A percentile compares a stretch with the other conserved stretches of the same genome.
Conservation (phyloP, 1,140 invertebrate genomes). For the Eumaeus atala region DNA sequence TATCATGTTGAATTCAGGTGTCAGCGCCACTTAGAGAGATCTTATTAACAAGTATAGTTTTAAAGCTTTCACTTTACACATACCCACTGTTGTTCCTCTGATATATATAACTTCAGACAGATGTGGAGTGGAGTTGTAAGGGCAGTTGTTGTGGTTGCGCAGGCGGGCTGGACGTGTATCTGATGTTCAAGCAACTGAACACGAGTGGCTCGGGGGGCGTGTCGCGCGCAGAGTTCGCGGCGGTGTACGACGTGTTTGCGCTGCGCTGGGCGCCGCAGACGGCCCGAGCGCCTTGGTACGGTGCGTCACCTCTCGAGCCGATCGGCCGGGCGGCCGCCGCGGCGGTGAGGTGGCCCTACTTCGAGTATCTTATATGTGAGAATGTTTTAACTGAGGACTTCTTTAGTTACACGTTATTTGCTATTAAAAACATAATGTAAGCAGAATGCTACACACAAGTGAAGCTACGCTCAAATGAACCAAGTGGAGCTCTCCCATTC, state of each 20-base stretch:
- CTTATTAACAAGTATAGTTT: too few species aligned
- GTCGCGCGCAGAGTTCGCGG: constrained; percentile 84
- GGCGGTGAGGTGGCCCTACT: constrained; percentile 82
- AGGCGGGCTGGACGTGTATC: constrained; percentile 85
- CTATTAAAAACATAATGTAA: too few species aligned
- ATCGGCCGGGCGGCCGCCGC: constrained; percentile 77
- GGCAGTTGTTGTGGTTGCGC: constrained; percentile 21
- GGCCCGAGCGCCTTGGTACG: constrained; percentile 82
- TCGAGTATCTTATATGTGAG: constrained; percentile 84
- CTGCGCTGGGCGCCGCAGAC: constrained; percentile 84
- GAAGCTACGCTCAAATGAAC: too few species aligned
- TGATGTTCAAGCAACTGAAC: constrained; percentile 89
- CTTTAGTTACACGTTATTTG: too few species aligned
- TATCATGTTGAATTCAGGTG: too few species aligned
- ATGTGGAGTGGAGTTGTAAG: neutral
- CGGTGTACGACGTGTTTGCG: constrained; percentile 82
- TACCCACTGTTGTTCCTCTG: too few species aligned
- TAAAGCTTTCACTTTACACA: too few species aligned
- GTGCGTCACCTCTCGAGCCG: constrained; percentile 77
- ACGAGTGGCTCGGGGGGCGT: constrained; percentile 78
- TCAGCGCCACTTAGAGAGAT: too few species aligned
- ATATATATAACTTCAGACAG: too few species aligned
- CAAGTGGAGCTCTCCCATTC: too few species aligned
- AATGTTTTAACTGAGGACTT: constrained; percentile 27
- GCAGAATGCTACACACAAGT: too few species aligned